phyloP scores from a whole-genome alignment of 1,140 invertebrate species.

The Apocrypta bakeri region DNA sequence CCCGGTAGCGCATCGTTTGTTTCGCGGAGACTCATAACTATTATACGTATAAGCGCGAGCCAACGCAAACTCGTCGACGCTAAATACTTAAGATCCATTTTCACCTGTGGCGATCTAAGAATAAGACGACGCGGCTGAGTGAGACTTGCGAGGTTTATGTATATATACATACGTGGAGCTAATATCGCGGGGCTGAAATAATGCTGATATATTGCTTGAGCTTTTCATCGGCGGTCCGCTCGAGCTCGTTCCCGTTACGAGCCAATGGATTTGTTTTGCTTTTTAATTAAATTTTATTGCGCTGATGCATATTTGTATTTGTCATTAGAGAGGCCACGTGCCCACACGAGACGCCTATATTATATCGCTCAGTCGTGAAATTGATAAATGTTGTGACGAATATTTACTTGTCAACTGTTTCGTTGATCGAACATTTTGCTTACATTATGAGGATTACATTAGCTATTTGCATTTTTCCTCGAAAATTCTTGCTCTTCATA shows the following conservation, averaged over 20 bases:
- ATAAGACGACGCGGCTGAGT: conserved; percentile 4
- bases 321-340: too few relatives aligned
- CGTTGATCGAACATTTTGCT: too few relatives aligned
- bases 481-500: too few relatives aligned
- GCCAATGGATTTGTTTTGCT: background rate
- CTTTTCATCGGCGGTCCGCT: conserved; percentile 20
- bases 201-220: conserved; percentile 2
- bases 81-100: conserved; percentile 22
- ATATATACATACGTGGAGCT: too few relatives aligned
- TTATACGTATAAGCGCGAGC: background rate
- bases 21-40: background rate
- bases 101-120: conserved; percentile 8
- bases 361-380: too few relatives aligned
- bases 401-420: too few relatives aligned
- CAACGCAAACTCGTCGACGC: background rate
- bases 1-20: background rate
- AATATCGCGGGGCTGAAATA: conserved; percentile 23
- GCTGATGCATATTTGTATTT: background rate
- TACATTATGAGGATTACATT: too few relatives aligned
- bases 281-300: background rate
- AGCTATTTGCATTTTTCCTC: too few relatives aligned
- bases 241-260: conserved; percentile 9
- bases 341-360: too few relatives aligned
- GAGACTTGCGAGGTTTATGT: conserved; percentile 48
- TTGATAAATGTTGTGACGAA: too few relatives aligned